Base-by-base conservation (phyloP, 2,797 vertebrate genomes). In the Taeniopygia guttata region DNA sequence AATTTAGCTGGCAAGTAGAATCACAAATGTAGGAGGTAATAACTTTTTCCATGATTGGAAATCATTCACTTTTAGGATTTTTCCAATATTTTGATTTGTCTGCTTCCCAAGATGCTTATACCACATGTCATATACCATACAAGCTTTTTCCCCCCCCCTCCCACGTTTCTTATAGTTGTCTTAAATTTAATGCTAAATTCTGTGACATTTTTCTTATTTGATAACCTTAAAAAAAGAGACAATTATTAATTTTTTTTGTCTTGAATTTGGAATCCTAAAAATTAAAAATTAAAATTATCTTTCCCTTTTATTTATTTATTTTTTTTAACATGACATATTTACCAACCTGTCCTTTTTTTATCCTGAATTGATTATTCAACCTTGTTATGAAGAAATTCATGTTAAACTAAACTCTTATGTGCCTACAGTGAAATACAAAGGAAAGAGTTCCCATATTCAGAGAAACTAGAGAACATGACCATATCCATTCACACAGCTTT, bases 81-180 rank as follows among this genome's bases (percentile, higher is more conserved):
- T 46, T 60, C 11, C 7, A 38, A 54, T 27, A n/a, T 29, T 69
- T 66, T 49, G 14, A 1, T 38, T 85, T 43, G 4, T 8, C 74
- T 63, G 2, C 77, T 81, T 84, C 17, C 4, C 2, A 7, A 52
- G 4, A 15, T 36, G 5, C 4, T 40, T 52, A 16, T 34, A 26
- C 3, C 38, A 51, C 8, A 38, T 2, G 7, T 40, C 1, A 5
- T 52, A 25, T 34, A 42, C 5, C n/a, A 20, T 11, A 32, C 1
- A 49, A 62, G 6, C 1, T 45, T 80, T 20, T 13, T 13, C 0
- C 4, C 7, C 0, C 4, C 7, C 26, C 16, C 26, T 14, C 5
- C 7, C 25, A 5, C 36, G 8, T 66, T 90, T 87, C n/a, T 75
- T 46, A 51, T 0, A 54, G 8, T 11, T 48, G 2, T 55, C 16